Evolutionary conservation across 2,888 invertebrate genomes (phyloP).

Genomic region (Heliconius ethilla): DNA sequence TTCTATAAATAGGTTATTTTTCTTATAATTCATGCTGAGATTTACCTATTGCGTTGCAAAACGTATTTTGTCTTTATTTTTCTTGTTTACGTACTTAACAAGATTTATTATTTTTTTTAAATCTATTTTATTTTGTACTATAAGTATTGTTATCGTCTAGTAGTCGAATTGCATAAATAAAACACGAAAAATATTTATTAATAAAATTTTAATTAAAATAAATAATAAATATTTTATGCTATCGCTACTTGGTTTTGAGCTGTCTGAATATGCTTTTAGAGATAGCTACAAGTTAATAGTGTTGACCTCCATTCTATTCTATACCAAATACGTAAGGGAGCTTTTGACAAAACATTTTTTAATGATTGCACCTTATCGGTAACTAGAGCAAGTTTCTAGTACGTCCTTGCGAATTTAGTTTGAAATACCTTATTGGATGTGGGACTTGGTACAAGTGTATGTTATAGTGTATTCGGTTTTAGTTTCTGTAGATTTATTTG

Average conservation of each 20-base stretch:
- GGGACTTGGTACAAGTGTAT: neutral
- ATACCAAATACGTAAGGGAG: conserved; percentile 28
- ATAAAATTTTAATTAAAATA: neutral
- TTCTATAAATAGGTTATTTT: too few relatives aligned
- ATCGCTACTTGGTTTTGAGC: conserved; percentile 29
- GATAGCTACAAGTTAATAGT: conserved; percentile 36
- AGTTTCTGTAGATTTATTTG: neutral
- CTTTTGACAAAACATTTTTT: conserved; percentile 25
- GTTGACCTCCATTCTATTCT: conserved; percentile 35
- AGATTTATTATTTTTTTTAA: too few relatives aligned
- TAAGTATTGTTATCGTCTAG: neutral
- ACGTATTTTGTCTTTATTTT: too few relatives aligned
- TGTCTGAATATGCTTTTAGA: conserved; percentile 40
- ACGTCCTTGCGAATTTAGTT: neutral
- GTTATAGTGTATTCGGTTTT: neutral
- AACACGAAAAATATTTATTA: neutral
- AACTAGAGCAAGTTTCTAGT: conserved; percentile 10
- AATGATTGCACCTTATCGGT: conserved; percentile 19
- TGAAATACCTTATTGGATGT: conserved; percentile 5
- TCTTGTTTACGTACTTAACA: too few relatives aligned
- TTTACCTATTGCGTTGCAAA: too few relatives aligned
- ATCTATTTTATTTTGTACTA: too few relatives aligned
- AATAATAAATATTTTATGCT: conserved; percentile 1
- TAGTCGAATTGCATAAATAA: neutral
- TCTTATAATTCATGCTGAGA: too few relatives aligned